phyloP scores from a whole-genome alignment of 1,140 invertebrate genomes.

The Bombus cullumanus region DNA sequence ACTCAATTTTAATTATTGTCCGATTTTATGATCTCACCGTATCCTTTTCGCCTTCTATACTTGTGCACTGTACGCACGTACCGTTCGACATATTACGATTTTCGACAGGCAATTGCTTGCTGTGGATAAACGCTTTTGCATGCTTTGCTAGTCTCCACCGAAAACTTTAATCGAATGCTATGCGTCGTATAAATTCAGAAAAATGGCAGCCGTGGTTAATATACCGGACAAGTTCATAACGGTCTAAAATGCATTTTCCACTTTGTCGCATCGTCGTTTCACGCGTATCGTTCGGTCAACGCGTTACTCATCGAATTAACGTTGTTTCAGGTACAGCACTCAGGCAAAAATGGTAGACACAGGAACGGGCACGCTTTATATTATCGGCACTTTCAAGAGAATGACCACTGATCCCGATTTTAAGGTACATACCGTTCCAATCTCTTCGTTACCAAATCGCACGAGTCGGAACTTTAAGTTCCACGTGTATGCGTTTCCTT shows the following conservation, averaged over 20 bases:
- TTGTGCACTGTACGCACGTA: too few relatives aligned
- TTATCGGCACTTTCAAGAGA: constrained; percentile 92
- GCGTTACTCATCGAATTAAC: neutral
- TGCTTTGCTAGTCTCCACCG: too few relatives aligned
- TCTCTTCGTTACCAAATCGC: neutral
- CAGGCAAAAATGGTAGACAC: constrained; percentile 91
- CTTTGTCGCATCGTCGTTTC: neutral
- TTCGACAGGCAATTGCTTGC: neutral
- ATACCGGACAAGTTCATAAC: neutral
- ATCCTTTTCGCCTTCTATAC: too few relatives aligned
- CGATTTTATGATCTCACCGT: too few relatives aligned
- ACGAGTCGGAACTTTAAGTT: neutral
- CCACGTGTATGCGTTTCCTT: neutral
- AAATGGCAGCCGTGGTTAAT: neutral
- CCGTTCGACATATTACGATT: too few relatives aligned
- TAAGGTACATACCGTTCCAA: constrained; percentile 82
- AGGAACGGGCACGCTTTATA: constrained; percentile 89
- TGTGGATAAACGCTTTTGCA: neutral
- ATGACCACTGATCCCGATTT: constrained; percentile 88
- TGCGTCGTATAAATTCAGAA: neutral
- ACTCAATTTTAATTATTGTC: too few relatives aligned
- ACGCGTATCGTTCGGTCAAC: too few relatives aligned
- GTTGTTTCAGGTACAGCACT: constrained; percentile 86
- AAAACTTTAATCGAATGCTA: neutral
- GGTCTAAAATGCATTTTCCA: neutral